A percentile compares a stretch with the other conserved stretches of the same genome.
phyloP scores from a whole-genome alignment of 2,888 invertebrate genomes.

The Meandrusa payeni region DNA sequence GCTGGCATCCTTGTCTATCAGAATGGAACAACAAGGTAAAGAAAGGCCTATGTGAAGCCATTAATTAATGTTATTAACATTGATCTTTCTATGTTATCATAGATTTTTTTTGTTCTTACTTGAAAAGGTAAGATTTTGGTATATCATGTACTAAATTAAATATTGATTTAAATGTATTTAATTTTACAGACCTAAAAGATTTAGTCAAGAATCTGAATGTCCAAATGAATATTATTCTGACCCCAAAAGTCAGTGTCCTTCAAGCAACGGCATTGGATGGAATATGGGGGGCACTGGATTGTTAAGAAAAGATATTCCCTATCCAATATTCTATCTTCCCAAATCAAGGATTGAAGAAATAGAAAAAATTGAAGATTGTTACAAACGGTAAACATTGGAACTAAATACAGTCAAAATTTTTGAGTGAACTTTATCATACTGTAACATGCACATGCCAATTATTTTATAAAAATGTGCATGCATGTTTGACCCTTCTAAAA shows the following conservation, averaged over 20 bases:
- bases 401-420: too few relatives aligned
- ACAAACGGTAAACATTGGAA: slow-evolving; percentile 57
- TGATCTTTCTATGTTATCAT: too few relatives aligned
- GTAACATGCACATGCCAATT: too few relatives aligned
- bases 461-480: too few relatives aligned
- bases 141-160: too few relatives aligned
- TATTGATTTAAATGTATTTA: neutral
- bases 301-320: slow-evolving; percentile 89
- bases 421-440: too few relatives aligned
- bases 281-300: slow-evolving; percentile 89
- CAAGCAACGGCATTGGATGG: slow-evolving; percentile 86
- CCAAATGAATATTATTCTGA: slow-evolving; percentile 87
- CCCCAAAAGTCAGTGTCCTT: slow-evolving; percentile 67
- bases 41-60: too few relatives aligned
- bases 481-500: too few relatives aligned
- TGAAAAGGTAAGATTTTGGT: too few relatives aligned
- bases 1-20: slow-evolving; percentile 84
- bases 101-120: too few relatives aligned
- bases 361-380: slow-evolving; percentile 81
- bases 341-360: slow-evolving; percentile 75
- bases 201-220: slow-evolving; percentile 87
- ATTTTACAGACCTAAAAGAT: slow-evolving; percentile 52
- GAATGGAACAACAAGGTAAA: slow-evolving; percentile 63
- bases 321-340: slow-evolving; percentile 91
- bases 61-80: too few relatives aligned